Percentiles rank a stretch among this genome's conserved stretches.
Evolutionary conservation across 2,113 vertebrate genomes (phyloP).

Genomic region (Scalopus aquaticus): DNA sequence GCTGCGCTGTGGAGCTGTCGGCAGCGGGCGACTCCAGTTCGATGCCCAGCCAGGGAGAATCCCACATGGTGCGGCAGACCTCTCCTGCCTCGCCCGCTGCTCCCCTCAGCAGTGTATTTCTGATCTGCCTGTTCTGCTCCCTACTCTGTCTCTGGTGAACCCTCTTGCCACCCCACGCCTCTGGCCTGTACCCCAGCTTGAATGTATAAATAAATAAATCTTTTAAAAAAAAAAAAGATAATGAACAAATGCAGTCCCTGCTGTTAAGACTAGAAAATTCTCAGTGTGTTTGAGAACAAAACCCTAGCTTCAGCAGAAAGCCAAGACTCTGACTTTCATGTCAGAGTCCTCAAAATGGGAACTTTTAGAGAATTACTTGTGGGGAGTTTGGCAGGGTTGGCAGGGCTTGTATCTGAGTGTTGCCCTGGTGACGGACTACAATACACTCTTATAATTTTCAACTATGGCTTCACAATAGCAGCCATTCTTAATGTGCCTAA

Average conservation of each 20-base stretch:
- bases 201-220: too few relatives aligned
- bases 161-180: too few relatives aligned
- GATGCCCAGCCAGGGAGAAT: too few relatives aligned
- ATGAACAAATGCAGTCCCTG: neutral
- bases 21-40: too few relatives aligned
- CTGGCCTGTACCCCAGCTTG: too few relatives aligned
- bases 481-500: neutral
- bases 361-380: neutral
- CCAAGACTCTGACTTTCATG: neutral
- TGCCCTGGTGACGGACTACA: neutral
- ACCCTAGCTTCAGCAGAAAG: neutral
- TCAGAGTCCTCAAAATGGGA: neutral
- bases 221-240: too few relatives aligned
- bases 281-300: neutral
- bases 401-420: neutral
- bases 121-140: too few relatives aligned
- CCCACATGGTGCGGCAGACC: too few relatives aligned
- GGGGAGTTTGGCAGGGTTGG: neutral
- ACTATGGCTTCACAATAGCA: neutral
- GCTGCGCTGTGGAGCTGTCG: too few relatives aligned
- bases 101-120: too few relatives aligned
- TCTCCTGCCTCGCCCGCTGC: too few relatives aligned
- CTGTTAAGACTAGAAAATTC: neutral
- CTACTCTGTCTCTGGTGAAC: too few relatives aligned
- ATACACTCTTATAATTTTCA: neutral